Base-by-base conservation (phyloP, 2,113 vertebrate genomes). In the Hypocryptadius cinnamomeus region DNA sequence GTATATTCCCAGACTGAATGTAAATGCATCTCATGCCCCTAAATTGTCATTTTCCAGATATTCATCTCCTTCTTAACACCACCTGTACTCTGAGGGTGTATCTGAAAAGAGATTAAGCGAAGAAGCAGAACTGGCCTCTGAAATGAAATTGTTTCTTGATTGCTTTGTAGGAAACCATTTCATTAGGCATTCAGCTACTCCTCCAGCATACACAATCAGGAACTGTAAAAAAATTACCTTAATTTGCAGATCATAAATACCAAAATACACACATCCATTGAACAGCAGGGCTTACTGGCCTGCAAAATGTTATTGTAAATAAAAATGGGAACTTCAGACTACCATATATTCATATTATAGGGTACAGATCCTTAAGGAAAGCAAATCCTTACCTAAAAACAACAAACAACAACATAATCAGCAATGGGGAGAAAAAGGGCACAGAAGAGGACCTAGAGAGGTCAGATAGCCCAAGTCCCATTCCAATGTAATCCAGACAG, bases 111-210 rank as follows among this genome's bases (percentile, higher is more conserved):
- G 86, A 95, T 91, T 72, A 94, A 85, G 35, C 2, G 0, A 80
- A 93, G 82, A 76, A 93, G 83, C 76, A 95, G 87, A 96, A 96
- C 45, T 86, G 81, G 87, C 77, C 84, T 85, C 90, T 54, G 50
- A 95, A 96, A 91, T 13, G 3, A 82, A 95, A 96, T 86, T 92
- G 93, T 96, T 96, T 94, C 93, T 84, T 88, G 94, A 92, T 87
- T 94, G 77, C 88, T 96, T 89, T 53, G n/a, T 35, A 81, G 86
- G 74, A 96, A 94, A 91, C 68, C 21, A 7, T 87, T 83, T 78
- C 74, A 92, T 69, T 92, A 95, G 65, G 89, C 82, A 89, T 95
- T 93, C 40, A 91, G 65, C 78, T 94, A 77, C 64, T 80, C 54
- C 33, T 59, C 35, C 18, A 44, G 78, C 54, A 93, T 39, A 88